phyloP scores from a whole-genome alignment of 2,113 vertebrate genomes.

The Nyctereutes procyonoides region DNA sequence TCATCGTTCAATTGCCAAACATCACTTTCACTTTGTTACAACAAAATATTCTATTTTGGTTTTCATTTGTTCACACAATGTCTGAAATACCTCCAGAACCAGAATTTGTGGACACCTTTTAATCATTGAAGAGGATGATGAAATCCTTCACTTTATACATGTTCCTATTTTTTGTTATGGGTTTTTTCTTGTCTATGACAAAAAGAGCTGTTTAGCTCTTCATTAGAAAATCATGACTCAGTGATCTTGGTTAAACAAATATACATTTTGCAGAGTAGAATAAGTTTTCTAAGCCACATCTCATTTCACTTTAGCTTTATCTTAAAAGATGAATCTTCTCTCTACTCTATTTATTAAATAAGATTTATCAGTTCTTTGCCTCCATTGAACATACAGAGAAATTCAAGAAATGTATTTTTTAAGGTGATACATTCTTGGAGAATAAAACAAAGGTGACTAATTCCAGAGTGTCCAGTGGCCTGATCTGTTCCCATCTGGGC shows the following conservation, averaged over 20 bases:
- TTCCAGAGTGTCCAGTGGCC: not conserved
- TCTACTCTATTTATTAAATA: slow-evolving; percentile 44
- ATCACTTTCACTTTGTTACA: not conserved
- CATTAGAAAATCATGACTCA: not conserved
- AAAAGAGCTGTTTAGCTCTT: not conserved
- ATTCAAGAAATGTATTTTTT: not conserved
- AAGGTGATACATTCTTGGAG: not conserved
- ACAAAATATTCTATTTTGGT: not conserved
- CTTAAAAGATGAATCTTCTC: slow-evolving; percentile 36
- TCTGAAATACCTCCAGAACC: not conserved
- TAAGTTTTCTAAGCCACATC: slow-evolving; percentile 45
- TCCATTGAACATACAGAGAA: not conserved
- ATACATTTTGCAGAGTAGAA: not conserved
- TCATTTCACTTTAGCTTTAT: slow-evolving; percentile 43
- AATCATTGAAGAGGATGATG: not conserved
- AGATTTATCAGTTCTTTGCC: not conserved
- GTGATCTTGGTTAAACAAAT: slow-evolving; percentile 25
- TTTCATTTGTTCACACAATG: slow-evolving; percentile 19
- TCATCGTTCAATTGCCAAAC: not conserved
- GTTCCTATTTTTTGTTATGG: not conserved
- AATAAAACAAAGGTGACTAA: not conserved
- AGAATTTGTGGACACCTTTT: not conserved
- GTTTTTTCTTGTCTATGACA: not conserved
- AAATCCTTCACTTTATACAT: not conserved
- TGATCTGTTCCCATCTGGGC: not conserved